phyloP scores from a whole-genome alignment of 2,888 invertebrate genomes.

The Synergus laeviventris region DNA sequence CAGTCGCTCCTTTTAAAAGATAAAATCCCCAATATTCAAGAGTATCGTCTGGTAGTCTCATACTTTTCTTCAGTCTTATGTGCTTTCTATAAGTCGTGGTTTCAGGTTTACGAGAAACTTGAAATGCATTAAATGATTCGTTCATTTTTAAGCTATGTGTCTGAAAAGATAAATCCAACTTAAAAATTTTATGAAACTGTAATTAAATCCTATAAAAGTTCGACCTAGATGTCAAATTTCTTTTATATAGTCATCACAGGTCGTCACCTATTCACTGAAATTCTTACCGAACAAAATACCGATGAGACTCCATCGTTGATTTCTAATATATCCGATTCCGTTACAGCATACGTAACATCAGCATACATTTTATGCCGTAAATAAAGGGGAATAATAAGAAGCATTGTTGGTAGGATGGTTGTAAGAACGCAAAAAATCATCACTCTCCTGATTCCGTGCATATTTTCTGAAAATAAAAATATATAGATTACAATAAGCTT shows the following conservation, averaged over 20 bases:
- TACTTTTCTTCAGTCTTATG: constrained; percentile 87
- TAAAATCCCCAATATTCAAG: constrained; percentile 94
- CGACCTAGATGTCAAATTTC: constrained; percentile 27
- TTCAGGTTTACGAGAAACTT: constrained; percentile 84
- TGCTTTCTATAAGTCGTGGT: constrained; percentile 84
- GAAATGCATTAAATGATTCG: constrained; percentile 84
- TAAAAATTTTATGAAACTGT: not conserved
- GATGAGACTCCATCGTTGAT: constrained; percentile 90
- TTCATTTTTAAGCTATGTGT: constrained; percentile 88
- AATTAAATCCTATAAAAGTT: constrained; percentile 10
- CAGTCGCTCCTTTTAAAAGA: constrained; percentile 86
- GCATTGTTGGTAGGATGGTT: constrained; percentile 84
- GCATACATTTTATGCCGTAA: constrained; percentile 86
- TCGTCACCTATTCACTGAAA: not conserved
- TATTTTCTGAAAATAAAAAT: constrained; percentile 77
- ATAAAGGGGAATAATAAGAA: constrained; percentile 87
- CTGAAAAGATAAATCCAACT: constrained; percentile 74
- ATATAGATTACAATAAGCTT: not conserved
- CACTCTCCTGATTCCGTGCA: constrained; percentile 89
- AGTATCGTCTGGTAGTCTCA: constrained; percentile 89
- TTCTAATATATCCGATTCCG: constrained; percentile 90
- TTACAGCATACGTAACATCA: constrained; percentile 86
- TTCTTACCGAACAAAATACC: constrained; percentile 82
- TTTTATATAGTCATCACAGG: not conserved
- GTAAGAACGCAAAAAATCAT: constrained; percentile 87